These are phyloP conservation scores for Pollicipes pollicipes DNA, from an alignment of 1,140 invertebrate species.

Conservation along the genomic window DNA sequence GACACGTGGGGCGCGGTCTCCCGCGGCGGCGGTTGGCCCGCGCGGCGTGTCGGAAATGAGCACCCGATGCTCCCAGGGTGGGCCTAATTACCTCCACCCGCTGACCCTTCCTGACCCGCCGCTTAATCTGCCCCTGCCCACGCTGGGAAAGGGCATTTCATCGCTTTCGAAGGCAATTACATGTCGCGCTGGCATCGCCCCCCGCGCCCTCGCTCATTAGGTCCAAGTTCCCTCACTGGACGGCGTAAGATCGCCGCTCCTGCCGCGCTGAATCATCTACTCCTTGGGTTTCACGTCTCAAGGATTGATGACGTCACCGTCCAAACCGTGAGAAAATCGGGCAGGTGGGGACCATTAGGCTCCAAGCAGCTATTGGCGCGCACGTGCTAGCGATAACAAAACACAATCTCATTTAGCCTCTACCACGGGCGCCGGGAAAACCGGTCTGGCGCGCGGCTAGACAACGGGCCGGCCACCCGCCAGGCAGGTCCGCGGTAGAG, in stretches of 20 bases:
- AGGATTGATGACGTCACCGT: not conserved
- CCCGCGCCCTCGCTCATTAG: not conserved
- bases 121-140: not conserved
- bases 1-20: no score
- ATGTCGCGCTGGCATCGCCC: not conserved
- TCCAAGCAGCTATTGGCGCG: not conserved
- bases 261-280: not conserved
- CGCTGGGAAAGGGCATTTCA: not conserved
- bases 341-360: not conserved
- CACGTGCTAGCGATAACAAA: slow-evolving; percentile 5
- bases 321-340: slow-evolving; percentile 3
- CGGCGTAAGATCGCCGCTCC: not conserved
- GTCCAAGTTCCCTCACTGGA: not conserved
- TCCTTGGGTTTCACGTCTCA: not conserved
- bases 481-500: not conserved
- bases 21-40: no score
- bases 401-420: slow-evolving; percentile 4
- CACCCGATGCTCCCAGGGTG: not conserved
- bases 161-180: not conserved
- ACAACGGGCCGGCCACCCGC: not conserved
- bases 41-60: no score
- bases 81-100: not conserved
- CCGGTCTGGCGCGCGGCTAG: not conserved
- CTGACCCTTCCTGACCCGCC: not conserved
- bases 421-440: not conserved